A percentile compares a stretch with the other conserved stretches of the same genome.
These are phyloP conservation scores for Xestia c-nigrum DNA, from an alignment of 2,888 invertebrate species.

Conservation along the genomic window DNA sequence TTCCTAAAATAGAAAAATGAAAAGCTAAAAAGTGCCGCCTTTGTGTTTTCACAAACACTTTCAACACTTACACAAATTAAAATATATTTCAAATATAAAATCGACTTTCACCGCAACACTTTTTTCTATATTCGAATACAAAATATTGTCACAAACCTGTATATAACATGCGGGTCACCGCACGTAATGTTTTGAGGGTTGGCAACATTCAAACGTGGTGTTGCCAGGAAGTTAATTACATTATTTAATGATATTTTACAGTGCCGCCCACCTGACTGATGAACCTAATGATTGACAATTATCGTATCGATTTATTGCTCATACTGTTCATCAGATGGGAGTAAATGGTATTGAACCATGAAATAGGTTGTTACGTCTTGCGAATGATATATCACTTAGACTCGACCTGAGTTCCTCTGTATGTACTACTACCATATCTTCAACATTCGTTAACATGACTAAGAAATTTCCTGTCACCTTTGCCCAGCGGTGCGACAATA, in stretches of 20 bases:
- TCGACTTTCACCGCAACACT: constrained; percentile 29
- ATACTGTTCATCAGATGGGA: constrained; percentile 10
- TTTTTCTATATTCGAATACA: constrained; percentile 30
- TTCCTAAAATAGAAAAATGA: background rate
- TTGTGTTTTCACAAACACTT: constrained; percentile 19
- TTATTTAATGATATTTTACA: constrained; percentile 68
- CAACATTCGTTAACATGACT: background rate
- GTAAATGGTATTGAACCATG: constrained; percentile 33
- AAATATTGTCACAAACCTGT: constrained; percentile 44
- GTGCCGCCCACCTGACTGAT: constrained; percentile 60
- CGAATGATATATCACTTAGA: constrained; percentile 6
- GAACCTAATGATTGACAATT: constrained; percentile 68
- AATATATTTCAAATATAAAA: constrained; percentile 41
- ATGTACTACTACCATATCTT: background rate
- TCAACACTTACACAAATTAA: constrained; percentile 29
- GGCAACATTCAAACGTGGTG: constrained; percentile 60
- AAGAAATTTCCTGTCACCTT: too few relatives aligned
- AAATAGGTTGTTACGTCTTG: constrained; percentile 21
- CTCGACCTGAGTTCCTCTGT: background rate
- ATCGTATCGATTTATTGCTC: constrained; percentile 47
- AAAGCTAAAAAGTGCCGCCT: background rate
- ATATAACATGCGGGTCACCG: constrained; percentile 51
- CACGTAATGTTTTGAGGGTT: constrained; percentile 58
- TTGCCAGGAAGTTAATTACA: constrained; percentile 64
- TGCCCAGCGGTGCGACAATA: too few relatives aligned